phyloP scores from a whole-genome alignment of 2,113 vertebrate species.

The western clawed frog (Xenopus tropicalis) region DNA sequence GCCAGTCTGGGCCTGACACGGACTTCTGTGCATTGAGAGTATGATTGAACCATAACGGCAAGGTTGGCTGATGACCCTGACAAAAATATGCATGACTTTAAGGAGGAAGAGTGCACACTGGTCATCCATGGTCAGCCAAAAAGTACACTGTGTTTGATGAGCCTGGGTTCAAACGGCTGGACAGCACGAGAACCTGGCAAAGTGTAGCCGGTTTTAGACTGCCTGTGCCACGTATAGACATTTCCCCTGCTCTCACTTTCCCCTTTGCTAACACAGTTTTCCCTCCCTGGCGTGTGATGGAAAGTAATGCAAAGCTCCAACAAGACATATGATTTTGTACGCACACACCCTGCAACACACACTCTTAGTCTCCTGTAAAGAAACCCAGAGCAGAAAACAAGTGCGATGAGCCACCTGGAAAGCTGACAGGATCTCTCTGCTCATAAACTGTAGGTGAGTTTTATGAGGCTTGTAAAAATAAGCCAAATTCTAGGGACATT shows the following conservation, averaged over 20 bases:
- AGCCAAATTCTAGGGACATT: conserved; percentile 23
- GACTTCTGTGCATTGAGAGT: too few species aligned
- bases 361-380: conserved; percentile 26
- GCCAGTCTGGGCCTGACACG: too few species aligned
- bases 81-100: too few species aligned
- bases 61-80: too few species aligned
- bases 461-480: conserved; percentile 42
- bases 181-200: too few species aligned
- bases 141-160: too few species aligned
- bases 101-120: too few species aligned
- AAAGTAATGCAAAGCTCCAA: conserved; percentile 16
- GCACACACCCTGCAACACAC: conserved; percentile 1
- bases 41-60: too few species aligned
- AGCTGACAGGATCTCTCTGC: conserved; percentile 36
- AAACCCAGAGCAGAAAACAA: conserved; percentile 26
- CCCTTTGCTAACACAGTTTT: background rate
- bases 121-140: too few species aligned
- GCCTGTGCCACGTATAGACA: too few species aligned
- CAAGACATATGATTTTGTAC: conserved; percentile 20
- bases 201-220: too few species aligned
- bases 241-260: background rate
- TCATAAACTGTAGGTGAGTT: conserved; percentile 40
- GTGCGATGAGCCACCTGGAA: conserved; percentile 28
- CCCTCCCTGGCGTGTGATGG: background rate
- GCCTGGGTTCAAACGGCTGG: too few species aligned